These are phyloP conservation scores for Drosophila athabasca DNA, from an alignment of 1,140 invertebrate genomes.

Conservation along the genomic window DNA sequence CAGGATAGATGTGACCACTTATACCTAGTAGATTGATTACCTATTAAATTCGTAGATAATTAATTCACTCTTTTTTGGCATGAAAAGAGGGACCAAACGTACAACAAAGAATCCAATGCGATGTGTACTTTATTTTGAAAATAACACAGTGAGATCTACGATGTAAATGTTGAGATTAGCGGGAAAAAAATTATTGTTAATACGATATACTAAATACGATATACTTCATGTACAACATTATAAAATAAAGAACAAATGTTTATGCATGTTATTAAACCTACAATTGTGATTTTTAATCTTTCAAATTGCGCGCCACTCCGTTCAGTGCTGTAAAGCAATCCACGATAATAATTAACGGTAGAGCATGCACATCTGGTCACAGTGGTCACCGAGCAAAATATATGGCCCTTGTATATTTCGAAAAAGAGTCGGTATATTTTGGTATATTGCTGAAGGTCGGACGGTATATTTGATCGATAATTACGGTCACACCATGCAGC, in stretches of 20 bases:
- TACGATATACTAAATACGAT: slow-evolving; percentile 48
- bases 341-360: too few relatives aligned
- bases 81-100: slow-evolving; percentile 76
- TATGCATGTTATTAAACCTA: slow-evolving; percentile 57
- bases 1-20: slow-evolving; percentile 68
- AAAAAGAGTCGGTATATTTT: too few relatives aligned
- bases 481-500: too few relatives aligned
- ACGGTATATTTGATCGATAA: too few relatives aligned
- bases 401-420: too few relatives aligned
- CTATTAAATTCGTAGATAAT: slow-evolving; percentile 58
- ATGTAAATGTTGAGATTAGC: slow-evolving; percentile 72
- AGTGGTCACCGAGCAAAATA: too few relatives aligned
- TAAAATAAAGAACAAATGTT: slow-evolving; percentile 67
- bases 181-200: slow-evolving; percentile 52
- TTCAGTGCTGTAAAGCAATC: background rate
- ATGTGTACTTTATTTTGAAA: slow-evolving; percentile 73
- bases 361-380: too few relatives aligned
- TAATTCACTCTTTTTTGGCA: slow-evolving; percentile 75
- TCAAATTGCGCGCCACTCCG: too few relatives aligned
- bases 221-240: slow-evolving; percentile 68
- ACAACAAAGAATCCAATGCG: slow-evolving; percentile 56
- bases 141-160: slow-evolving; percentile 64
- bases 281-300: slow-evolving; percentile 8
- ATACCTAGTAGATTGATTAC: slow-evolving; percentile 46
- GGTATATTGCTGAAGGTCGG: too few relatives aligned